A percentile compares a stretch with the other conserved stretches of the same genome.
Evolutionary conservation across 2,113 vertebrate species (phyloP).

Genomic region (Hystrix brachyura): DNA sequence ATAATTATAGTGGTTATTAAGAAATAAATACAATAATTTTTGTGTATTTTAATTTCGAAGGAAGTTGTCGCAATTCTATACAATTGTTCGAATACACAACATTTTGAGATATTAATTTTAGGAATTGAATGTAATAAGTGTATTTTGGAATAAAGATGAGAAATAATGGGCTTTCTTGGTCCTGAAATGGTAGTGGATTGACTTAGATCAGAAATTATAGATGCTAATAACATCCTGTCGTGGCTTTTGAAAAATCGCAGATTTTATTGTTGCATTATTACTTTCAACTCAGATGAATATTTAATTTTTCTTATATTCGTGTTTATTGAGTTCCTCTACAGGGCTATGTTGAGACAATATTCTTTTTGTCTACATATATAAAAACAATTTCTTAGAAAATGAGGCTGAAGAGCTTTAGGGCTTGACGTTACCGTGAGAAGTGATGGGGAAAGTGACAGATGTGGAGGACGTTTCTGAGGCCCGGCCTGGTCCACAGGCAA

Average conservation of each 20-base stretch:
- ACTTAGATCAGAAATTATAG: background rate
- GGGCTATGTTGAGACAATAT: background rate
- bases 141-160: background rate
- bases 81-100: background rate
- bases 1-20: background rate
- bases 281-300: background rate
- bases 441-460: slow-evolving; percentile 72
- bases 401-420: background rate
- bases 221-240: background rate
- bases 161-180: background rate
- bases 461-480: slow-evolving; percentile 55
- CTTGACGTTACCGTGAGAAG: background rate
- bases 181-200: background rate
- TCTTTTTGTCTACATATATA: background rate
- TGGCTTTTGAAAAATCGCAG: background rate
- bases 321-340: background rate
- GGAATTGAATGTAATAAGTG: background rate
- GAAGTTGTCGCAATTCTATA: background rate
- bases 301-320: background rate
- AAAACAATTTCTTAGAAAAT: slow-evolving; percentile 34
- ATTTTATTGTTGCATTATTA: background rate
- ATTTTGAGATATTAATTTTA: background rate
- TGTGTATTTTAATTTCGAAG: background rate
- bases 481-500: slow-evolving; percentile 46
- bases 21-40: background rate